These are phyloP conservation scores for Dyspetes luteomarginatus DNA, from an alignment of 2,888 invertebrate species.

Conservation along the genomic window DNA sequence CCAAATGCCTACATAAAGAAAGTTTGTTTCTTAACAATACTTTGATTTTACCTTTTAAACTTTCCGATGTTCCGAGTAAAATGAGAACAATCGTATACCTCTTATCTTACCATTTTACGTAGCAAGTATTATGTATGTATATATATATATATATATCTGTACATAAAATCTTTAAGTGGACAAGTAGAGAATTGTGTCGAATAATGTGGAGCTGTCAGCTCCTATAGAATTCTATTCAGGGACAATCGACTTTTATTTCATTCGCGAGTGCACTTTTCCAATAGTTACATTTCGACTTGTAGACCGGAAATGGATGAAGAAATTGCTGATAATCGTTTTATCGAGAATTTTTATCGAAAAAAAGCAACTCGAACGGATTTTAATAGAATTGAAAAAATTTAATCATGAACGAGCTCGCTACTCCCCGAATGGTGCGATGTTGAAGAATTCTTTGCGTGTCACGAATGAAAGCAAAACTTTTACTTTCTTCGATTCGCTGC, in stretches of 20 bases:
- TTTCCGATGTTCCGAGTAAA: constrained; percentile 18
- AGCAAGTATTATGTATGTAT: no score
- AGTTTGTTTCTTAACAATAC: constrained; percentile 5
- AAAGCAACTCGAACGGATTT: neutral
- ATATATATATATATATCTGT: neutral
- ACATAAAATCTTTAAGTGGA: neutral
- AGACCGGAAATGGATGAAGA: neutral
- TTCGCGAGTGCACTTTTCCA: neutral
- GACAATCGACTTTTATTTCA: constrained; percentile 39
- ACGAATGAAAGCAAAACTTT: constrained; percentile 71
- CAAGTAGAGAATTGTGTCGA: constrained; percentile 44
- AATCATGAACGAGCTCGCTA: neutral
- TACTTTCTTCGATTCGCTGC: constrained; percentile 71
- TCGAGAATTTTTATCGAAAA: neutral
- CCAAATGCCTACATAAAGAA: neutral
- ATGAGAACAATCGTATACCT: constrained; percentile 15
- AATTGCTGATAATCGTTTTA: neutral
- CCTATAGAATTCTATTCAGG: constrained; percentile 20
- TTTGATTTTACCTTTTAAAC: constrained; percentile 30
- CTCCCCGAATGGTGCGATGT: constrained; percentile 9
- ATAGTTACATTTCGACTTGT: neutral
- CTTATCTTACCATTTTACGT: neutral
- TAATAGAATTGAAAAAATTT: neutral
- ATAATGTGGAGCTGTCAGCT: neutral
- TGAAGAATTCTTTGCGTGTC: constrained; percentile 51